phyloP scores from a whole-genome alignment of 2,797 vertebrate species.

The Acrocephalus scirpaceus region DNA sequence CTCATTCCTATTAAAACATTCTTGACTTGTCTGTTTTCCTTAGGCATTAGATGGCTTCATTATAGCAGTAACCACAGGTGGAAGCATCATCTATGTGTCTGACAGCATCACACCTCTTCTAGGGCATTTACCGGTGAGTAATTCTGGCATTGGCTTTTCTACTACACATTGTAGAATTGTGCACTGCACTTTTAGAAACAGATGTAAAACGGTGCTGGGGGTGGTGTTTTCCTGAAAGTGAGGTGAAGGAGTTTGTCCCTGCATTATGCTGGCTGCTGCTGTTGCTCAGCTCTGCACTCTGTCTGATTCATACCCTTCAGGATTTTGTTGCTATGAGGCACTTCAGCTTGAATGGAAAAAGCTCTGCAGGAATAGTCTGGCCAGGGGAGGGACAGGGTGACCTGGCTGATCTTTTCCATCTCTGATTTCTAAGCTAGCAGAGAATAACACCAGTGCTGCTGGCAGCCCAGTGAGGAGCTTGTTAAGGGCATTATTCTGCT shows the following conservation, averaged over 20 bases:
- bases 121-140: slow-evolving; percentile 83
- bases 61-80: slow-evolving; percentile 81
- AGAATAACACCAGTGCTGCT: background rate
- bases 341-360: slow-evolving; percentile 22
- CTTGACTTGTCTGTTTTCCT: background rate
- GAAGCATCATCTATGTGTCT: slow-evolving; percentile 84
- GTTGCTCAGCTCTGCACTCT: background rate
- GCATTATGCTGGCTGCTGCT: background rate
- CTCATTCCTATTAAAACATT: background rate
- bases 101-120: slow-evolving; percentile 84
- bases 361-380: background rate
- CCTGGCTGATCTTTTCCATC: slow-evolving; percentile 25
- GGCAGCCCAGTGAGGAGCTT: background rate
- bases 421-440: slow-evolving; percentile 19
- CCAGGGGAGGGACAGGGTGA: background rate
- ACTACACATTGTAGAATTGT: background rate
- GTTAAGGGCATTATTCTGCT: slow-evolving; percentile 9
- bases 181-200: background rate
- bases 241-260: background rate
- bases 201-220: background rate
- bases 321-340: slow-evolving; percentile 50
- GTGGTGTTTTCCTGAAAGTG: background rate
- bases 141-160: background rate
- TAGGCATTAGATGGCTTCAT: slow-evolving; percentile 85
- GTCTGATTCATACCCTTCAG: background rate